Evolutionary conservation across 2,888 invertebrate genomes (phyloP), one percentile per base, ranked within the genome.

Genomic region (Caenorhabditis sulstoni): DNA sequence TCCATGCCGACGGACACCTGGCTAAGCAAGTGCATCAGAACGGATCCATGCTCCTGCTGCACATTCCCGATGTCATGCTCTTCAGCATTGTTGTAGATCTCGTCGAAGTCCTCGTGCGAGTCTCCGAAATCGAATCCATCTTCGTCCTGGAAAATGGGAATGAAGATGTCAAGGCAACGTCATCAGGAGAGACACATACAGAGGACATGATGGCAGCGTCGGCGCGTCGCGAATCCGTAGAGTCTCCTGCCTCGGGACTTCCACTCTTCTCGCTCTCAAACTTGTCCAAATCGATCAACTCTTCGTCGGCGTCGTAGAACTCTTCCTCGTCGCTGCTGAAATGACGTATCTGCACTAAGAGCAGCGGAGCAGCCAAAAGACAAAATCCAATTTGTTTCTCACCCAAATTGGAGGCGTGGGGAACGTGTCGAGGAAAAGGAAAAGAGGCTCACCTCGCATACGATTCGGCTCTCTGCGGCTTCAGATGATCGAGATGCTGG

Each of bases 1-100:
- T 99, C 99, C 99, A 99, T 99, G 81, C 98, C 98, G 90, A 98
- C 97, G 92, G 96, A 95, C 82, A 98, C 97, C 87, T 89, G 58
- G 1, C 97, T 96, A 85, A 99, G 92, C 61, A 99, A 93, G 92
- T 99, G 98, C 76, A 95, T 95, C 88, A 99, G 95, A 86, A 99
- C 96, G 57, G 96, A 97, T 64, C 98, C 98, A 91, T 99, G 97
- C 90, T 94, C 94, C 92, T 98, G 97, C 92, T 98, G 97, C 93
- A 98, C 94, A 74, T 84, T 84, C 41, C 84, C 84, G 45, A 84
- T 79, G 58, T 84, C 84, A 41, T 84, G 84, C 68, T 91, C 90
- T 52, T 86, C 86, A n/a, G 87, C 87, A 64, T 89, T 88, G 50
- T 89, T 87, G 95, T 95, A 86, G 57, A 87, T 89, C 49, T 82